These are phyloP conservation scores for Tipula confusa DNA, from an alignment of 2,888 invertebrate species.

Conservation along the genomic window DNA sequence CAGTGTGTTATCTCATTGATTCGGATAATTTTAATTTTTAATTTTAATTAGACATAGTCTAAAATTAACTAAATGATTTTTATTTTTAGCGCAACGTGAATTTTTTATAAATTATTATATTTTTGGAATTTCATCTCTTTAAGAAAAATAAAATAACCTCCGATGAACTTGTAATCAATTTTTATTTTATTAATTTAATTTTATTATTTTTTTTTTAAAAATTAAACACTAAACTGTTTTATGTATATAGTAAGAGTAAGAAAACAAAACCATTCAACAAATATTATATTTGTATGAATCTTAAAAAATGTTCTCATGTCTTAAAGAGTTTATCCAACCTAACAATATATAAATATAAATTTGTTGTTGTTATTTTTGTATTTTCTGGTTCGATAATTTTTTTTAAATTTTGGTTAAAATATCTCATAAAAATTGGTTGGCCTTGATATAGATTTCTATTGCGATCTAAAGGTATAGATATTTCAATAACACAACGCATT, in stretches of 20 bases:
- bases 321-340: not conserved
- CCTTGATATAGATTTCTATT: constrained; percentile 3
- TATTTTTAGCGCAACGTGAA: not conserved
- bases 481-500: not conserved
- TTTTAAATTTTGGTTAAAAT: not conserved
- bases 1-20: too few relatives aligned
- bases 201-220: not conserved
- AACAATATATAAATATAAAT: not conserved
- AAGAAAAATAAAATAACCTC: not conserved
- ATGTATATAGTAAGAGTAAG: too few relatives aligned
- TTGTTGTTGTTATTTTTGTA: not conserved
- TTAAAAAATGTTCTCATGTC: not conserved
- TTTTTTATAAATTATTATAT: not conserved
- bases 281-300: not conserved
- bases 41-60: not conserved
- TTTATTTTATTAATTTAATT: not conserved
- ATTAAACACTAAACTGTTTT: not conserved
- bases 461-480: not conserved
- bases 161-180: not conserved
- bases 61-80: not conserved
- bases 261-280: not conserved
- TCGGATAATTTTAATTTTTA: too few relatives aligned
- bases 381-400: constrained; percentile 12
- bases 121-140: not conserved
- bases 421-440: not conserved